phyloP scores from a whole-genome alignment of 2,113 vertebrate species.

The Dipodomys ordii region DNA sequence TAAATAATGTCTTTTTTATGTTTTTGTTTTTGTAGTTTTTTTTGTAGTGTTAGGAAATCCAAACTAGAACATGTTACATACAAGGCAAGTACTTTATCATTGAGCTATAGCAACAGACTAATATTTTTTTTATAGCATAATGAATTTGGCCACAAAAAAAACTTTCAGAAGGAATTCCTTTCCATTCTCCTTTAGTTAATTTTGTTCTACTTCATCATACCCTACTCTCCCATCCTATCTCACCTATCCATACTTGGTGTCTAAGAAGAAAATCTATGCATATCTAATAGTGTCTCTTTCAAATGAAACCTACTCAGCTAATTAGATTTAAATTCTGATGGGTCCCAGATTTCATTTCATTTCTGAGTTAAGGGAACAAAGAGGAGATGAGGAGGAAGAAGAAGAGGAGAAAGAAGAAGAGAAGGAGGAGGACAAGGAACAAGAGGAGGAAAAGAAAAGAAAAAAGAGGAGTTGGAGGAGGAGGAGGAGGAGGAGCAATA shows the following conservation, averaged over 20 bases:
- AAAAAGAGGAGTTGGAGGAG: too few relatives aligned
- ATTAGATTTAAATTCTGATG: neutral
- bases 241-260: neutral
- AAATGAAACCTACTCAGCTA: neutral
- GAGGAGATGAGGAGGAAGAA: neutral
- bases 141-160: neutral
- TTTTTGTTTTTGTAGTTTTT: too few relatives aligned
- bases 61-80: neutral
- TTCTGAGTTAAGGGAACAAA: neutral
- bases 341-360: neutral
- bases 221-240: neutral
- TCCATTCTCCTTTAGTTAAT: neutral
- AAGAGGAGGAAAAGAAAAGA: neutral
- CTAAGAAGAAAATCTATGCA: neutral
- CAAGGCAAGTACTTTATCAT: neutral
- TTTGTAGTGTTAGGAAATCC: neutral
- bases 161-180: neutral
- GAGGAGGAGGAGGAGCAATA: neutral
- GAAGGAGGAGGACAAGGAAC: neutral
- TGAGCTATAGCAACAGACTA: neutral
- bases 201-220: neutral
- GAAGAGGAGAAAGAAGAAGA: neutral
- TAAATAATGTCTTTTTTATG: neutral
- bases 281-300: neutral
- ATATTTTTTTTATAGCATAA: slow-evolving; percentile 23